Percentiles rank a stretch among this genome's conserved stretches.
These are phyloP conservation scores for Eumeta japonica DNA, from an alignment of 1,140 invertebrate genomes.

Conservation along the genomic window DNA sequence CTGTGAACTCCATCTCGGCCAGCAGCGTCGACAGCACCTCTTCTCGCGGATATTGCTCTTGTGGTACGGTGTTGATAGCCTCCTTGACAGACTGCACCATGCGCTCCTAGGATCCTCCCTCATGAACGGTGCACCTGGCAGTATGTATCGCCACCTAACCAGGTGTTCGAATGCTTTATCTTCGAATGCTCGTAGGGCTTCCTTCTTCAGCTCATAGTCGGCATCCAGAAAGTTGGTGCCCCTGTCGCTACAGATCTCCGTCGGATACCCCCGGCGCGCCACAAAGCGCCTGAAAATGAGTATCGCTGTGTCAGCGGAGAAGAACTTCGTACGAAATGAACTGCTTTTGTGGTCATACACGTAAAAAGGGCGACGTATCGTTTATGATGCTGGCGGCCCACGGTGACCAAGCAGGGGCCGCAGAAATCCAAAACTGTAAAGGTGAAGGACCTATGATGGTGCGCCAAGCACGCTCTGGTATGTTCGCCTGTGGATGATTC, in stretches of 20 bases:
- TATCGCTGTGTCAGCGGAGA: slow-evolving; percentile 20
- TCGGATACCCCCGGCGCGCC: slow-evolving; percentile 22
- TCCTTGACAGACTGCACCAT: slow-evolving; percentile 16
- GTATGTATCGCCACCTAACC: slow-evolving; percentile 23
- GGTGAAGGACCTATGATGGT: no score
- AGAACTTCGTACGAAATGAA: slow-evolving; percentile 16
- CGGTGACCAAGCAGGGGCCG: no score
- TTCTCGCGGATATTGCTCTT: slow-evolving; percentile 7
- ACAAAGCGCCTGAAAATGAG: slow-evolving; percentile 34
- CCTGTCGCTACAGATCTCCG: slow-evolving; percentile 20
- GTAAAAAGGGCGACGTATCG: slow-evolving; percentile 18
- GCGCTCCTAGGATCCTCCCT: slow-evolving; percentile 31
- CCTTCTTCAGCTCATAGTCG: slow-evolving; percentile 6
- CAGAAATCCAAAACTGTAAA: no score
- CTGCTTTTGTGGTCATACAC: slow-evolving; percentile 17
- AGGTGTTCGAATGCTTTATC: slow-evolving; percentile 1
- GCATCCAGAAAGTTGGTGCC: slow-evolving; percentile 24
- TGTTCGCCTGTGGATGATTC: no score
- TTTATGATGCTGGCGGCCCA: no score
- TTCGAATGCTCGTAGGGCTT: no score
- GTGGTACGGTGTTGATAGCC: slow-evolving; percentile 6
- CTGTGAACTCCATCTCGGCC: slow-evolving; percentile 11
- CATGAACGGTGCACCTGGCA: slow-evolving; percentile 21
- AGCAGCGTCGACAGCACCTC: no score
- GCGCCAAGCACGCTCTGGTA: no score